Evolutionary conservation across 2,888 invertebrate species (phyloP).

Genomic region (Hydropsyche betteni): DNA sequence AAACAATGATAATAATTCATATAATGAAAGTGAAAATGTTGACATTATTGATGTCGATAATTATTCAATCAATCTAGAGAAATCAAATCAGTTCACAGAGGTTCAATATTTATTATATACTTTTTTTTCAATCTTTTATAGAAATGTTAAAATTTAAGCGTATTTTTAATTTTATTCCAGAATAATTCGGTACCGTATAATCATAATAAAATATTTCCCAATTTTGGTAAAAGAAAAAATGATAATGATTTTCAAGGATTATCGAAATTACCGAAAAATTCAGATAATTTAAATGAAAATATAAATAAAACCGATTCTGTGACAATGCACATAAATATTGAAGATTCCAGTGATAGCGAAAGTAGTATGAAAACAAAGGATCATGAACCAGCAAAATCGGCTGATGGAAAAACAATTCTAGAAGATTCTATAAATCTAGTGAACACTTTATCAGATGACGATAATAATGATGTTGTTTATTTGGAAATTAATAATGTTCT

Average conservation of each 20-base stretch:
- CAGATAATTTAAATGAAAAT: not conserved
- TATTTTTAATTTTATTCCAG: not conserved
- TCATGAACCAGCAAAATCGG: too few species aligned
- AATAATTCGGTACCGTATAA: not conserved
- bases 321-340: conserved; percentile 32
- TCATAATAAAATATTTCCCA: not conserved
- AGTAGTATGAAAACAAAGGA: not conserved
- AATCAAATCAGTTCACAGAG: not conserved
- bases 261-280: not conserved
- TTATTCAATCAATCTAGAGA: not conserved
- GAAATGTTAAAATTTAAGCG: not conserved
- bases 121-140: not conserved
- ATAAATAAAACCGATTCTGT: conserved; percentile 10
- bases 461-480: conserved; percentile 29
- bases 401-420: not conserved
- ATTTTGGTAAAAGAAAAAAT: not conserved
- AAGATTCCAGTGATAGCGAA: conserved; percentile 32
- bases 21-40: not conserved
- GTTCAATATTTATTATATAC: not conserved
- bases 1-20: conserved; percentile 11
- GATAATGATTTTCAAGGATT: not conserved
- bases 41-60: conserved; percentile 30
- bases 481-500: not conserved
- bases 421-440: not conserved
- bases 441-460: conserved; percentile 10